Base-by-base conservation (phyloP, 2,888 invertebrate species). In the Trilocha varians region DNA sequence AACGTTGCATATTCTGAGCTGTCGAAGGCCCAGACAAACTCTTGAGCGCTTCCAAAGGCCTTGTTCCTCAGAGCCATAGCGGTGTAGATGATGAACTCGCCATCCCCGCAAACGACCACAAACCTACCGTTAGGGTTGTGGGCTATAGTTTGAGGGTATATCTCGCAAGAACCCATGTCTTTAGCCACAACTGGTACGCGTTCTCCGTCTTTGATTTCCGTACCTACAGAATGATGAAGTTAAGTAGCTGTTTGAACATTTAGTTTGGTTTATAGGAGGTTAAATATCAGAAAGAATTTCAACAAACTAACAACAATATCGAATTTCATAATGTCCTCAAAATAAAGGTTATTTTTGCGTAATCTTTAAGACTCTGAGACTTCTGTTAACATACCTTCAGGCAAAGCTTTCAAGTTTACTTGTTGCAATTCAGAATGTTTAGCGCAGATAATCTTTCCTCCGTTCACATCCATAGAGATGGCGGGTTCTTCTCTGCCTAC, bases 61-160 rank as follows among this genome's bases (percentile, higher is more conserved):
- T 99, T 99, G 78, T 99, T 99, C 40, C 99, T 88, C 49, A 99
- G 85, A 0, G 99, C 99, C 98, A 99, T 98, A 0, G 99, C 97
- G 0, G 99, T 99, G 86, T 99, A 99, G 59, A 99, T 99, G 38
- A 99, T 99, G 76, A 98, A 99, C 74, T 99, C 99, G 11, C 99
- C 99, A 76, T 99, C 99, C 1, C 99, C 99, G 67, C 99, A 99
- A 2, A 99, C 99, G 0, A 98, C 99, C 3, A 89, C 88, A 52
- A 91, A 91, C 17, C 96, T 91, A 13, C 99, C 99, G 74, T 99
- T 99, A 0, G 99, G 98, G 80, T 99, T 99, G 76, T 99, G 99
- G 17, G 95, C 94, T 49, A 99, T 96, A 0, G 96, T 98, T 71
- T 99, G 99, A 0, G 99, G 99, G 74, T 99, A 99, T 49, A 99